Percentiles rank a stretch among this genome's conserved stretches.
These are phyloP conservation scores for Eudasyphora cyanicolor DNA, from an alignment of 2,888 invertebrate species.

Conservation along the genomic window DNA sequence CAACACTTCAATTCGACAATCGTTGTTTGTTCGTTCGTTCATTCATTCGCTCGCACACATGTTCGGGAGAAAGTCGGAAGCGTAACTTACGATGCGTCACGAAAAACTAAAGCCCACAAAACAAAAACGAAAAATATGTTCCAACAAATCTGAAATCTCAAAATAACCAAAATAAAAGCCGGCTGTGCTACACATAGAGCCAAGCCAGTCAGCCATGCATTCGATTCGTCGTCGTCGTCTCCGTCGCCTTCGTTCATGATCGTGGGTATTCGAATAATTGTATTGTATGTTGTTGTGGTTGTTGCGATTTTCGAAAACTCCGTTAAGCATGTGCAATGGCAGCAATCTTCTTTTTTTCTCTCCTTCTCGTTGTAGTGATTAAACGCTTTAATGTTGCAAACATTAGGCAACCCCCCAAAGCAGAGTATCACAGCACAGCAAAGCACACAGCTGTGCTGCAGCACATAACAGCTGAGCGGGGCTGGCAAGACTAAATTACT, in stretches of 20 bases:
- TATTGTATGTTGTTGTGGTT: not conserved
- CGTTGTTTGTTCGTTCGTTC: not conserved
- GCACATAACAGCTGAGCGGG: not conserved
- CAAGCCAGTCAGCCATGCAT: not conserved
- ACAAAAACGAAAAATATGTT: not conserved
- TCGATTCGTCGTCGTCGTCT: not conserved
- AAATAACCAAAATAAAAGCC: not conserved
- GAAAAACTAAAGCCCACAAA: conserved; percentile 47
- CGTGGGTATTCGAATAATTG: not conserved
- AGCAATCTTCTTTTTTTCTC: conserved; percentile 10
- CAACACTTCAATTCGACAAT: not conserved
- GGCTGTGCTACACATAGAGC: not conserved
- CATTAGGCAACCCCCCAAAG: not conserved
- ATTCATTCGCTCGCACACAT: not conserved
- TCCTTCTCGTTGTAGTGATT: too few species aligned
- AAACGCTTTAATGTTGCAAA: conserved; percentile 27
- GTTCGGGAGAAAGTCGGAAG: conserved; percentile 63
- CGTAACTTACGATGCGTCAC: conserved; percentile 63
- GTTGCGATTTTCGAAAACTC: not conserved
- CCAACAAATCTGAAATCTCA: not conserved
- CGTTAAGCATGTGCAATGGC: not conserved
- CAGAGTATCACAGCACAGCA: not conserved
- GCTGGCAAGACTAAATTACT: not conserved
- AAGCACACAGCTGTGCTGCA: not conserved
- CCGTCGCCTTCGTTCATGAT: too few species aligned